Conservation (phyloP, 2,888 invertebrate genomes). For the Terebella lapidaria region DNA sequence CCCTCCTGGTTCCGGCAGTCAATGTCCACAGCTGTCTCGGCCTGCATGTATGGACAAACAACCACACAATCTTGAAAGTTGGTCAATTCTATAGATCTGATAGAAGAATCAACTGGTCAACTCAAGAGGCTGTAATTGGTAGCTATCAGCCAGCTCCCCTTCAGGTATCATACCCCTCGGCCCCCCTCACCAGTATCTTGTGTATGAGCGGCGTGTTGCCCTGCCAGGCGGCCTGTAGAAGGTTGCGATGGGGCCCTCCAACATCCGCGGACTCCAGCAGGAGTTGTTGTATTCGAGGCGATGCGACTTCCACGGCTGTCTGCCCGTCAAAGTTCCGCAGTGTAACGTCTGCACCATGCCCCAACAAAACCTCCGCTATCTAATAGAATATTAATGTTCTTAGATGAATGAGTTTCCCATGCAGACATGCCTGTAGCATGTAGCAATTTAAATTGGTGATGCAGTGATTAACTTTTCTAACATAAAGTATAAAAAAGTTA, state of each 20-base stretch:
- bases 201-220: conserved; percentile 41
- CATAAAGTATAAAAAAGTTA: too few species aligned
- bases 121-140: too few species aligned
- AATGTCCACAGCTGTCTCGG: conserved; percentile 31
- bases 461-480: neutral
- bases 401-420: too few species aligned
- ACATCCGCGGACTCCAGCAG: conserved; percentile 42
- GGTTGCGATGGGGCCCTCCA: conserved; percentile 37
- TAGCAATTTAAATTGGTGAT: neutral
- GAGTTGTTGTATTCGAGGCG: conserved; percentile 37
- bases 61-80: too few species aligned
- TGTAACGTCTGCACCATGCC: conserved; percentile 48
- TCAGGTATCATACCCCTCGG: too few species aligned
- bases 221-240: conserved; percentile 51
- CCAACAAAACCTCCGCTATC: conserved; percentile 44
- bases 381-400: conserved; percentile 26
- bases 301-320: conserved; percentile 46
- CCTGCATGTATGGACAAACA: conserved; percentile 3
- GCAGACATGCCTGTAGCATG: too few species aligned
- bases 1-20: conserved; percentile 48
- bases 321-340: conserved; percentile 46
- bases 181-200: conserved; percentile 42
- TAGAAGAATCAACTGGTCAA: too few species aligned
- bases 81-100: too few species aligned
- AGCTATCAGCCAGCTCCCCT: too few species aligned